A percentile compares a stretch with the other conserved stretches of the same genome.
These are phyloP conservation scores for Lithophane leautieri DNA, from an alignment of 2,888 invertebrate genomes.

Conservation along the genomic window DNA sequence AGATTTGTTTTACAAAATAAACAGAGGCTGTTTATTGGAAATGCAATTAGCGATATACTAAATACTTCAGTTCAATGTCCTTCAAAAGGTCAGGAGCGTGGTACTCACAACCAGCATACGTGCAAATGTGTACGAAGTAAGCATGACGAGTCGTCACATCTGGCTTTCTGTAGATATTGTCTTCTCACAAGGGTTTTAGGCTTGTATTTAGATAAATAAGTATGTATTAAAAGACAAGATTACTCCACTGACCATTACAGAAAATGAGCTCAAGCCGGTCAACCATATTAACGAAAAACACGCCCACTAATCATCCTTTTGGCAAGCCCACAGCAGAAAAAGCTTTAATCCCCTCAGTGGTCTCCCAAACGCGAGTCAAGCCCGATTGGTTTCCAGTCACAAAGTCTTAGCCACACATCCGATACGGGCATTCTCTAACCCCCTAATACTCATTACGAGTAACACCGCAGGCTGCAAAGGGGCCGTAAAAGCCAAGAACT, in stretches of 20 bases:
- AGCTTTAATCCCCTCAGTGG: conserved; percentile 60
- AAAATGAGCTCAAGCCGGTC: conserved; percentile 28
- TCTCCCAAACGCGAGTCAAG: conserved; percentile 61
- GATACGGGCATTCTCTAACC: conserved; percentile 71
- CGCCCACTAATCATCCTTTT: conserved; percentile 57
- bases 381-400: conserved; percentile 69
- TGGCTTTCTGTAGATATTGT: background rate
- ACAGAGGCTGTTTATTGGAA: background rate
- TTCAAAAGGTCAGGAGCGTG: background rate
- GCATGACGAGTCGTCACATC: background rate
- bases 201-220: background rate
- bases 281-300: conserved; percentile 51
- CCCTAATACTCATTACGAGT: conserved; percentile 78
- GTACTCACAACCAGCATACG: background rate
- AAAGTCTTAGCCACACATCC: conserved; percentile 69
- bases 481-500: conserved; percentile 85
- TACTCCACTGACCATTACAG: conserved; percentile 21
- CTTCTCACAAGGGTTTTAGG: background rate
- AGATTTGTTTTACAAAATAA: conserved; percentile 10
- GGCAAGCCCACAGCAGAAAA: conserved; percentile 50
- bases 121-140: background rate
- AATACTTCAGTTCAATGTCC: background rate
- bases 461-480: conserved; percentile 73
- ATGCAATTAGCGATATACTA: background rate
- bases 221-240: conserved; percentile 11